Percentiles rank a stretch among this genome's conserved stretches.
Evolutionary conservation across 1,140 invertebrate species (phyloP).

Genomic region (Drosophila lacteicornis): DNA sequence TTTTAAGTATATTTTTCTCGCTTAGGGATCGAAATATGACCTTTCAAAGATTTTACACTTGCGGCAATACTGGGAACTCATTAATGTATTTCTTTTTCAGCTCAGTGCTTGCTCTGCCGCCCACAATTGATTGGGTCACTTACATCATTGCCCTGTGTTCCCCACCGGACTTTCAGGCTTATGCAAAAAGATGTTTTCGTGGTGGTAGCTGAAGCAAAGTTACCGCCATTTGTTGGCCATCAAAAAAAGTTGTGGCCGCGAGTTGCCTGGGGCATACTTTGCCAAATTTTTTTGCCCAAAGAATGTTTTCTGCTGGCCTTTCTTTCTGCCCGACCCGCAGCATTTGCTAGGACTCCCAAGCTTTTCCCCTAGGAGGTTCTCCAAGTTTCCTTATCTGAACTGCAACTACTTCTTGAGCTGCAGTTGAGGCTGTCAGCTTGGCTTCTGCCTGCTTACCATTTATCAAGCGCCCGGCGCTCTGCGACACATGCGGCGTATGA

Average conservation of each 20-base stretch:
- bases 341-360: neutral
- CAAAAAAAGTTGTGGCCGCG: constrained; percentile 30
- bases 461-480: constrained; percentile 44
- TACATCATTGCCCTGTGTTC: constrained; percentile 20
- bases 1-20: neutral
- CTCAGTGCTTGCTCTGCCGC: neutral
- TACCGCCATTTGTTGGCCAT: constrained; percentile 18
- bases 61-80: too few species aligned
- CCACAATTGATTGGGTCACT: constrained; percentile 17
- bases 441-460: constrained; percentile 54
- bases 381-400: constrained; percentile 1
- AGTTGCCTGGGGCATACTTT: constrained; percentile 40
- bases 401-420: constrained; percentile 27
- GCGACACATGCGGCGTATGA: constrained; percentile 57
- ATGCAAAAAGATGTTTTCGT: constrained; percentile 8
- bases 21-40: too few species aligned
- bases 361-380: neutral
- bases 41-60: too few species aligned
- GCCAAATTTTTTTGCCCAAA: constrained; percentile 54
- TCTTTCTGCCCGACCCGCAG: neutral
- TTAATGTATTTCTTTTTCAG: too few species aligned
- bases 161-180: constrained; percentile 13
- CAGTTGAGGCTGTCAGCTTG: constrained; percentile 23
- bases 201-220: constrained; percentile 1
- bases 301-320: constrained; percentile 10